Percentiles rank a stretch among this genome's conserved stretches.
These are phyloP conservation scores for Channa maculata DNA, from an alignment of 2,113 vertebrate species.

Conservation along the genomic window DNA sequence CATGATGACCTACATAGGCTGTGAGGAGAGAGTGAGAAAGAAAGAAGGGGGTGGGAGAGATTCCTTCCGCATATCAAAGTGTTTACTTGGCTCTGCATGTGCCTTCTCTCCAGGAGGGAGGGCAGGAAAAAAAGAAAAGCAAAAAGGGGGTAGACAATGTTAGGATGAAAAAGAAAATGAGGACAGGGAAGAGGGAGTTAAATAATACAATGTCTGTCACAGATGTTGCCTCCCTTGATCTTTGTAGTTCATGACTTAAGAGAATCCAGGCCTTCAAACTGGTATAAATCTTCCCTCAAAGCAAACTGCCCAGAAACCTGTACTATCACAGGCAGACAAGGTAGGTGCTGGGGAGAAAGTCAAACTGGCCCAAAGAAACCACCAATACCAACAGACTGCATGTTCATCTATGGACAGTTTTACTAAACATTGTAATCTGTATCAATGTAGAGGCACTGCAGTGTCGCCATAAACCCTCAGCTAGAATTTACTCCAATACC, in stretches of 20 bases:
- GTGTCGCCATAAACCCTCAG: slow-evolving; percentile 27
- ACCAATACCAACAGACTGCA: neutral
- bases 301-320: slow-evolving; percentile 14
- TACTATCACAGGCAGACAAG: neutral
- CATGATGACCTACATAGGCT: slow-evolving; percentile 86
- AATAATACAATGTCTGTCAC: slow-evolving; percentile 49
- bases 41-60: slow-evolving; percentile 62
- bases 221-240: slow-evolving; percentile 40
- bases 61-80: slow-evolving; percentile 83
- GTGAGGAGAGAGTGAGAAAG: slow-evolving; percentile 59
- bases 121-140: slow-evolving; percentile 47
- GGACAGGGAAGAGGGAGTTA: slow-evolving; percentile 58
- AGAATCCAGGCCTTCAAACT: slow-evolving; percentile 16
- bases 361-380: neutral
- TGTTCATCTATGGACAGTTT: slow-evolving; percentile 1
- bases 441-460: slow-evolving; percentile 7
- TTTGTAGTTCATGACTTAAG: slow-evolving; percentile 22
- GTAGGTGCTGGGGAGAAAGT: too few species aligned
- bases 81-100: slow-evolving; percentile 80
- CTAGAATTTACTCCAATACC: slow-evolving; percentile 46
- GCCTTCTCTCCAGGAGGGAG: slow-evolving; percentile 66
- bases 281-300: neutral
- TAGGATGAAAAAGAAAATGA: slow-evolving; percentile 57
- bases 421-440: slow-evolving; percentile 11
- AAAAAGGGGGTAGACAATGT: slow-evolving; percentile 57